Percentiles rank a stretch among this genome's conserved stretches.
phyloP scores from a whole-genome alignment of 1,140 invertebrate species.

The Drosophila rufa region DNA sequence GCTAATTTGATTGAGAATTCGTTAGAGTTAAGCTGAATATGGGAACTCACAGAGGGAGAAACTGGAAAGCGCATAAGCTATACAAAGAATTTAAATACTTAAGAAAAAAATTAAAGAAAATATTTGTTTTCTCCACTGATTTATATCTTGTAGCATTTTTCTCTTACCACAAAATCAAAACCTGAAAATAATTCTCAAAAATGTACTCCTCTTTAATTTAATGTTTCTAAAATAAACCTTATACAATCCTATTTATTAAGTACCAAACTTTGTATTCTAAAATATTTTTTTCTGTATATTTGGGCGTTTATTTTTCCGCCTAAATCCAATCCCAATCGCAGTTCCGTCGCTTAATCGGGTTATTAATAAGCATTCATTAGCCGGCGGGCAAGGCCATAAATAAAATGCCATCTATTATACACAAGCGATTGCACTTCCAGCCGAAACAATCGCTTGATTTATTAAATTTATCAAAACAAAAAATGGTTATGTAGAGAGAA shows the following conservation, averaged over 20 bases:
- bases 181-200: no score
- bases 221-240: no score
- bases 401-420: slow-evolving; percentile 70
- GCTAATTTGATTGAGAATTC: slow-evolving; percentile 48
- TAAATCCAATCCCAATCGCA: slow-evolving; percentile 6
- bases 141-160: no score
- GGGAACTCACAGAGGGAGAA: neutral
- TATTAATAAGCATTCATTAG: slow-evolving; percentile 77
- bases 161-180: no score
- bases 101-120: no score
- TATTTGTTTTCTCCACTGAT: no score
- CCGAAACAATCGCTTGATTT: slow-evolving; percentile 65
- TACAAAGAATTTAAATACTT: no score
- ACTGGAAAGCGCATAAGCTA: neutral
- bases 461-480: slow-evolving; percentile 69
- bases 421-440: slow-evolving; percentile 65
- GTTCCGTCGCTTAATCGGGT: slow-evolving; percentile 53
- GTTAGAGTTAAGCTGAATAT: slow-evolving; percentile 30
- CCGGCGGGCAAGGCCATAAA: slow-evolving; percentile 53
- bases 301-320: slow-evolving; percentile 12
- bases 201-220: no score
- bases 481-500: slow-evolving; percentile 9
- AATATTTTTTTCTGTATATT: neutral
- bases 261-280: accelerated
- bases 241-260: neutral